phyloP scores from a whole-genome alignment of 2,797 vertebrate species.

The Onychomys torridus region DNA sequence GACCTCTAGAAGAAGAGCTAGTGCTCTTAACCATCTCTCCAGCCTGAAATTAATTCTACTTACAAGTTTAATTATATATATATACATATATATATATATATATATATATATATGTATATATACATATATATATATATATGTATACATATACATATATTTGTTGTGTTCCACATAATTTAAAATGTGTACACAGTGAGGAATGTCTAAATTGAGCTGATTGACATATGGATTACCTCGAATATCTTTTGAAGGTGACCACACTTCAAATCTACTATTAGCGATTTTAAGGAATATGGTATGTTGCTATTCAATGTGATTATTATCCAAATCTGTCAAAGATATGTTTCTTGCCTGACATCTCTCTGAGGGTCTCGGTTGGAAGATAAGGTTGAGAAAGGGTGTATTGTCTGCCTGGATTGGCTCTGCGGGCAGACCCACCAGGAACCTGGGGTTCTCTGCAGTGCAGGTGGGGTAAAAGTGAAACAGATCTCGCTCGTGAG shows the following conservation, averaged over 20 bases:
- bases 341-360: neutral
- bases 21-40: neutral
- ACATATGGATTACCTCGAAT: neutral
- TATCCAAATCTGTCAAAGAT: neutral
- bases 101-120: neutral
- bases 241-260: neutral
- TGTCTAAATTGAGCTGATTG: neutral
- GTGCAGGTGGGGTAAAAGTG: accelerated
- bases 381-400: neutral
- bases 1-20: neutral
- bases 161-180: neutral
- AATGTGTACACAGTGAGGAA: neutral
- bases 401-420: accelerated
- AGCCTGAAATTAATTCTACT: neutral
- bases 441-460: neutral
- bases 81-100: neutral
- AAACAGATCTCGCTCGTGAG: accelerated
- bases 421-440: neutral
- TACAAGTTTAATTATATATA: neutral
- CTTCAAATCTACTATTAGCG: neutral
- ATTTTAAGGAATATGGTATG: neutral
- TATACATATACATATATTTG: neutral
- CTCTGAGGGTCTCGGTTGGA: neutral
- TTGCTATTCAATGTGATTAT: neutral
- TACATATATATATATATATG: neutral